Evolutionary conservation across 1,140 invertebrate species (phyloP).

Genomic region (Pogonognathellus flavescens): DNA sequence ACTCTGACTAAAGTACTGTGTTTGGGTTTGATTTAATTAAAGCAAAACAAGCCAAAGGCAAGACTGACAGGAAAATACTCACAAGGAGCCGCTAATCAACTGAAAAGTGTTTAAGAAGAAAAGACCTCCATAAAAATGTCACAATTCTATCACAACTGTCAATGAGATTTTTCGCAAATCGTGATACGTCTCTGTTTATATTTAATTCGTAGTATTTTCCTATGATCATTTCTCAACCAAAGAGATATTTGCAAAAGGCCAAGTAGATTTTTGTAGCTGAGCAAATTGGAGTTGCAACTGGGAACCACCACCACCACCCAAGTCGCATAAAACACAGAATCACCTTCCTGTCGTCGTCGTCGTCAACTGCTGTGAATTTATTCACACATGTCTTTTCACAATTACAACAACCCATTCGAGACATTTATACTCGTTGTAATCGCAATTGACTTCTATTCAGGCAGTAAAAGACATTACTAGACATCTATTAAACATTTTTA

Average conservation of each 20-base stretch:
- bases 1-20: background rate
- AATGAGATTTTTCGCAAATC: background rate
- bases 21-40: conserved; percentile 41
- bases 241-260: conserved; percentile 7
- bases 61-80: background rate
- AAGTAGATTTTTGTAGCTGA: background rate
- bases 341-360: conserved; percentile 23
- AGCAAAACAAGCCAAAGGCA: conserved; percentile 21
- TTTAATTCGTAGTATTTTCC: background rate
- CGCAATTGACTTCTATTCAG: no score
- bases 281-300: background rate
- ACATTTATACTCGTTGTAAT: background rate
- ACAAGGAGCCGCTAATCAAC: conserved; percentile 1
- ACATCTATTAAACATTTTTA: no score
- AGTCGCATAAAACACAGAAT: conserved; percentile 17
- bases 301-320: background rate
- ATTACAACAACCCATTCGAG: background rate
- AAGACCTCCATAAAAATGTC: conserved; percentile 36
- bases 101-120: conserved; percentile 4
- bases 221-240: background rate
- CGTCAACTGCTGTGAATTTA: background rate
- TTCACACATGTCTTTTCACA: conserved; percentile 27
- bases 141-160: conserved; percentile 21
- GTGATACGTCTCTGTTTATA: background rate
- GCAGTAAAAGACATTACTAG: no score